These are phyloP conservation scores for Alligator mississippiensis DNA, from an alignment of 2,113 vertebrate genomes.

Conservation along the genomic window DNA sequence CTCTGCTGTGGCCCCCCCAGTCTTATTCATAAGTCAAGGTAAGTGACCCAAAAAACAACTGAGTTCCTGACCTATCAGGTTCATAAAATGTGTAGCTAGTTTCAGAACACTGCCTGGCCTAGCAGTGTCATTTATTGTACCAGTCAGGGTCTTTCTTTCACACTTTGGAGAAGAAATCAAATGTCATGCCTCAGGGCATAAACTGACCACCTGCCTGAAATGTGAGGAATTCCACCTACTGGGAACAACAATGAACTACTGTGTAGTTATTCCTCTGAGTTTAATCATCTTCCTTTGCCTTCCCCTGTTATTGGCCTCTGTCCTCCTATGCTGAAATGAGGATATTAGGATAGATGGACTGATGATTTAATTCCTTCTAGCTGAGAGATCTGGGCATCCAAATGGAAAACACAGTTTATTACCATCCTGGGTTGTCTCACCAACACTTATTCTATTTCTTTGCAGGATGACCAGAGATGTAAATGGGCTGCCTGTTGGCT, in stretches of 20 bases:
- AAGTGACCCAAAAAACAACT: neutral
- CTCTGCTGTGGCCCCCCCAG: neutral
- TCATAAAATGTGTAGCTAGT: neutral
- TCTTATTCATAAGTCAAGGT: neutral
- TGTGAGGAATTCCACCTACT: neutral
- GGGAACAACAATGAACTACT: neutral
- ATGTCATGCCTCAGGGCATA: neutral
- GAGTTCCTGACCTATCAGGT: neutral
- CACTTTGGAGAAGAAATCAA: neutral
- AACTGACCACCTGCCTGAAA: rapidly evolving
- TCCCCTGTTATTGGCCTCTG: neutral
- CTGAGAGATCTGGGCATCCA: neutral
- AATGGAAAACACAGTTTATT: neutral
- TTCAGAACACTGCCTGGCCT: neutral
- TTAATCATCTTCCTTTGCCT: neutral
- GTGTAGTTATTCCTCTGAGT: neutral
- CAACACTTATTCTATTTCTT: neutral
- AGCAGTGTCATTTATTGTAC: neutral
- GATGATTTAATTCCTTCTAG: neutral
- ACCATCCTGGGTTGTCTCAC: neutral
- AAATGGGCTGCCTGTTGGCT: neutral
- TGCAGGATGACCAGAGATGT: neutral
- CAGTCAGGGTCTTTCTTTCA: neutral
- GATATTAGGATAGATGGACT: neutral
- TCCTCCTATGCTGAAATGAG: neutral